Evolutionary conservation across 2,888 invertebrate species (phyloP).

Genomic region (Acrobasis consociella): DNA sequence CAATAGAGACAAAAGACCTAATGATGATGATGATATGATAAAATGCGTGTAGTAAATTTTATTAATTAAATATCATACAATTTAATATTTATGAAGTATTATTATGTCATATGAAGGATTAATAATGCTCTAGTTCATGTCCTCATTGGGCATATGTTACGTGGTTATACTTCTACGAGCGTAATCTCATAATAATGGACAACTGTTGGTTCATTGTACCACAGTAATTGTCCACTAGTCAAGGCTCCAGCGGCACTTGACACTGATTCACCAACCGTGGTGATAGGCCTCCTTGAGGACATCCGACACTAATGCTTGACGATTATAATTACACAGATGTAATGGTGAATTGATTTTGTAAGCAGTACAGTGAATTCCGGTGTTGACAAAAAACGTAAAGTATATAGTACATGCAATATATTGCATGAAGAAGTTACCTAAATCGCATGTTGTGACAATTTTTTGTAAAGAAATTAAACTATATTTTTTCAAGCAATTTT

Average conservation of each 20-base stretch:
- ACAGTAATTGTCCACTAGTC: constrained; percentile 40
- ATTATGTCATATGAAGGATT: constrained; percentile 15
- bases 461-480: too few species aligned
- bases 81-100: too few species aligned
- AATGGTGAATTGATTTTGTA: constrained; percentile 29
- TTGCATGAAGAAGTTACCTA: background rate
- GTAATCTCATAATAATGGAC: constrained; percentile 28
- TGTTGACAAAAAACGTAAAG: background rate
- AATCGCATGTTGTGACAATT: background rate
- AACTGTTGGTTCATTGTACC: constrained; percentile 48
- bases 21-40: too few species aligned
- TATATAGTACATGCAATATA: too few species aligned
- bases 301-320: constrained; percentile 60
- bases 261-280: constrained; percentile 61
- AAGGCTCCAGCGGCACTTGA: constrained; percentile 56
- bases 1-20: too few species aligned
- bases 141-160: constrained; percentile 24
- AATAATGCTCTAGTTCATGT: constrained; percentile 31
- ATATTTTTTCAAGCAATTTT: too few species aligned
- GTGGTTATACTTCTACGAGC: too few species aligned
- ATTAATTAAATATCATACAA: too few species aligned
- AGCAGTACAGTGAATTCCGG: background rate
- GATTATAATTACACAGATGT: constrained; percentile 44
- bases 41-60: too few species aligned
- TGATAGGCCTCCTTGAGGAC: constrained; percentile 61